A percentile compares a stretch with the other conserved stretches of the same genome.
Conservation (phyloP, 2,888 invertebrate species). For the Dendrolimus pini region DNA sequence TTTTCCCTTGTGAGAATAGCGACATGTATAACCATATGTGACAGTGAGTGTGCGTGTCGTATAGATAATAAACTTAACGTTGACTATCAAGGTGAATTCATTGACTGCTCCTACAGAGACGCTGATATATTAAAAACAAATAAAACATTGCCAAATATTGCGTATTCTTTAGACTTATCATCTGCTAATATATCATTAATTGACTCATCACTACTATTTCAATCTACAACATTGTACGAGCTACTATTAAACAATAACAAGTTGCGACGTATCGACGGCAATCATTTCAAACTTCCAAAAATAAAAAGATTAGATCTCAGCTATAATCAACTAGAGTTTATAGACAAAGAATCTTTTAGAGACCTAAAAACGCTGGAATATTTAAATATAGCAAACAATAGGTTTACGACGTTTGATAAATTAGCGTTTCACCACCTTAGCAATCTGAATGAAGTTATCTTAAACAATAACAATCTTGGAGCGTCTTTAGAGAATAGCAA, state of each 20-base stretch:
- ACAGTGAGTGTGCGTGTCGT: slow-evolving; percentile 38
- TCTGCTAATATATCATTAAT: slow-evolving; percentile 42
- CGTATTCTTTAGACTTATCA: slow-evolving; percentile 49
- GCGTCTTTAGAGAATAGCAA: slow-evolving; percentile 36
- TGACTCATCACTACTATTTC: slow-evolving; percentile 26
- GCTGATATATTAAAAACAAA: slow-evolving; percentile 23
- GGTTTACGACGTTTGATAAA: slow-evolving; percentile 47
- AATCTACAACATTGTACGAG: slow-evolving; percentile 36
- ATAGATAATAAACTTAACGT: slow-evolving; percentile 24
- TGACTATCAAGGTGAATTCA: slow-evolving; percentile 38
- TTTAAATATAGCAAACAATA: slow-evolving; percentile 62
- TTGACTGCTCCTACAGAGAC: slow-evolving; percentile 45
- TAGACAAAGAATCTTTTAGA: slow-evolving; percentile 51
- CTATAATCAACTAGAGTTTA: slow-evolving; percentile 44
- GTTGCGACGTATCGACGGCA: slow-evolving; percentile 34
- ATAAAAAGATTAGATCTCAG: slow-evolving; percentile 58
- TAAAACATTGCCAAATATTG: slow-evolving; percentile 34
- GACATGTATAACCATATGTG: slow-evolving; percentile 31
- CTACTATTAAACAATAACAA: slow-evolving; percentile 44
- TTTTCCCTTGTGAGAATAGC: not conserved
- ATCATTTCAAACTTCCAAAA: slow-evolving; percentile 42
- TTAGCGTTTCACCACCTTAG: slow-evolving; percentile 53
- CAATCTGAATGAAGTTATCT: slow-evolving; percentile 48
- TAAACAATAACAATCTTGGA: slow-evolving; percentile 63
- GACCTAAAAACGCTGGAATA: slow-evolving; percentile 50